Evolutionary conservation across 2,888 invertebrate species (phyloP), one percentile per base, ranked within the genome.

Genomic region (Timandra comae): DNA sequence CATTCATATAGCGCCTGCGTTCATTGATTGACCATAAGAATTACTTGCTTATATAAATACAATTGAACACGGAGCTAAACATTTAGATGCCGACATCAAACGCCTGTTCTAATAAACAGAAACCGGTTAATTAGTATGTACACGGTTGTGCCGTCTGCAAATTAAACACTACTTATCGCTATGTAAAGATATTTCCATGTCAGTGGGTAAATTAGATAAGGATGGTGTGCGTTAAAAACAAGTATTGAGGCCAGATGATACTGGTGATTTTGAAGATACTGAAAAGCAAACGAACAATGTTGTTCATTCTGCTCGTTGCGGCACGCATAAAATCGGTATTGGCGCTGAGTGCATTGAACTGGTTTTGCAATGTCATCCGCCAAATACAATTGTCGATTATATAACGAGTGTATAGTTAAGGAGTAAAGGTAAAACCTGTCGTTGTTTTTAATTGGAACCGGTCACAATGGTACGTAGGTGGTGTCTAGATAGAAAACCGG

Each of bases 191-290:
- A 56, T 60, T 65, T 66, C 57, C 52, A 62, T 71, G 69, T 72
- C 53, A 77, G 68, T 75, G 46, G 70, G 75, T 66, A 61, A 73
- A 63, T 61, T 52, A 66, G 78, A 80, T 76, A 78, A 69, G 48
- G 50, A 56, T 50, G 55, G 41, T 52, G 58, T 52, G 46, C 54
- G 58, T 41, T 52, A 67, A 66, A 71, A 63, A 57, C 59, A 61
- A 61, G 13, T 60, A 56, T 63, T 51, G 49, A 45, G 51, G 61
- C 38, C 52, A 42, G 39, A 52, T 54, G 55, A 60, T 16, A 51
- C 40, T 55, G 49, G 38, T 46, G 46, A 46, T 51, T 44, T 37
- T 25, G 7, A 27, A 35, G 39, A 49, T 63, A n/a, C n/a, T n/a
- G n/a, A n/a, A n/a, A n/a, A n/a, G n/a, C n/a, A n/a, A n/a, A n/a